phyloP scores from a whole-genome alignment of 2,888 invertebrate species.

The Phrixothrix hirtus region DNA sequence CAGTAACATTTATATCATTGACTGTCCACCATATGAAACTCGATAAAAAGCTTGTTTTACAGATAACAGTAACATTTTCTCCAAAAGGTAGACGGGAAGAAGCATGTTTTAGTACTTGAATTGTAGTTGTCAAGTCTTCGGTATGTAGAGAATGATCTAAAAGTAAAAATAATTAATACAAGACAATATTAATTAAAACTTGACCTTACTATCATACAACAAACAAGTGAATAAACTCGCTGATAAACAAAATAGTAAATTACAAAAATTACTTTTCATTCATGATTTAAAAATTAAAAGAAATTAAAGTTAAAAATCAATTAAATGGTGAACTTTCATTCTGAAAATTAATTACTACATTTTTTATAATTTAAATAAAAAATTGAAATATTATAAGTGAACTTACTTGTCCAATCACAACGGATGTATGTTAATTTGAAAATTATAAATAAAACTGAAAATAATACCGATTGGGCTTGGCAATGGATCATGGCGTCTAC shows the following conservation, averaged over 20 bases:
- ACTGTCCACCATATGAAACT: constrained; percentile 64
- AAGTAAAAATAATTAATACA: constrained; percentile 17
- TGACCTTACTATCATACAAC: constrained; percentile 5
- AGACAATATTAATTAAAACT: constrained; percentile 1
- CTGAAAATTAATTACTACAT: too few relatives aligned
- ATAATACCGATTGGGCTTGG: constrained; percentile 54
- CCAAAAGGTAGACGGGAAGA: constrained; percentile 53
- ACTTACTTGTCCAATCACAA: constrained; percentile 50
- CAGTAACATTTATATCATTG: constrained; percentile 61
- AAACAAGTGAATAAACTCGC: constrained; percentile 10
- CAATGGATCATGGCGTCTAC: constrained; percentile 53
- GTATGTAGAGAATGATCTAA: constrained; percentile 26
- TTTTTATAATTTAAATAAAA: neutral
- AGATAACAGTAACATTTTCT: constrained; percentile 60
- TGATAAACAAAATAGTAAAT: too few relatives aligned
- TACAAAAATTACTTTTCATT: neutral
- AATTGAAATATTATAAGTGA: constrained; percentile 2
- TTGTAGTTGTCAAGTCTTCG: constrained; percentile 49
- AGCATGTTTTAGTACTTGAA: constrained; percentile 49
- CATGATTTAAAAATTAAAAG: too few relatives aligned
- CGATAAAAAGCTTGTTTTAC: constrained; percentile 58
- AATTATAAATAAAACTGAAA: constrained; percentile 46
- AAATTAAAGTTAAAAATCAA: too few relatives aligned
- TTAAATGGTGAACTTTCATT: too few relatives aligned
- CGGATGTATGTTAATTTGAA: constrained; percentile 37